phyloP scores from a whole-genome alignment of 1,140 invertebrate species.

The Diorhabda carinulata region DNA sequence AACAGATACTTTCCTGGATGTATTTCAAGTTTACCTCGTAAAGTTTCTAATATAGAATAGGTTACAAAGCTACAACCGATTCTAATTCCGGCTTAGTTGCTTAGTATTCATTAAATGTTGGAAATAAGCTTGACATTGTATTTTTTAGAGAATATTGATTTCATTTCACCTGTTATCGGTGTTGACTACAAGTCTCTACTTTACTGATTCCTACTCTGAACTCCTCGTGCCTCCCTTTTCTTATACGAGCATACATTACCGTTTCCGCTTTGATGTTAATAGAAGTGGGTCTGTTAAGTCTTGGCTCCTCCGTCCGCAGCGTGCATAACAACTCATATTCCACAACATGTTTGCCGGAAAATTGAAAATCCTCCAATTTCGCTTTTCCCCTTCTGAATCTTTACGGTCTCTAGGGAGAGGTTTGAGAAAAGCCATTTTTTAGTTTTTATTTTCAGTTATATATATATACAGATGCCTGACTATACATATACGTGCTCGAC shows the following conservation, averaged over 20 bases:
- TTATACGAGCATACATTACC: constrained; percentile 20
- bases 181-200: not conserved
- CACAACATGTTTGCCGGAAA: constrained; percentile 16
- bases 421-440: constrained; percentile 3
- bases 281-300: constrained; percentile 15
- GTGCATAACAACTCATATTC: constrained; percentile 19
- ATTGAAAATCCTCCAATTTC: constrained; percentile 16
- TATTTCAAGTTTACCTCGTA: too few relatives aligned
- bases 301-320: constrained; percentile 1
- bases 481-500: too few relatives aligned
- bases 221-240: not conserved
- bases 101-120: too few relatives aligned
- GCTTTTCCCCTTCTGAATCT: constrained; percentile 1
- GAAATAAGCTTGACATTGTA: too few relatives aligned
- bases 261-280: constrained; percentile 19
- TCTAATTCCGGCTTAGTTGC: too few relatives aligned
- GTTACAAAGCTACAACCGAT: too few relatives aligned
- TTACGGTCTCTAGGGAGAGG: not conserved
- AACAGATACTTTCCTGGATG: too few relatives aligned
- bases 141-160: too few relatives aligned
- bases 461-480: not conserved
- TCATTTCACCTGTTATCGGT: too few relatives aligned
- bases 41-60: too few relatives aligned
- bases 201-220: not conserved
- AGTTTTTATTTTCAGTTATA: constrained; percentile 1